Evolutionary conservation across 2,113 vertebrate genomes (phyloP), one percentile per base, ranked within the genome.

Genomic region (Petrocephalus zakoni): DNA sequence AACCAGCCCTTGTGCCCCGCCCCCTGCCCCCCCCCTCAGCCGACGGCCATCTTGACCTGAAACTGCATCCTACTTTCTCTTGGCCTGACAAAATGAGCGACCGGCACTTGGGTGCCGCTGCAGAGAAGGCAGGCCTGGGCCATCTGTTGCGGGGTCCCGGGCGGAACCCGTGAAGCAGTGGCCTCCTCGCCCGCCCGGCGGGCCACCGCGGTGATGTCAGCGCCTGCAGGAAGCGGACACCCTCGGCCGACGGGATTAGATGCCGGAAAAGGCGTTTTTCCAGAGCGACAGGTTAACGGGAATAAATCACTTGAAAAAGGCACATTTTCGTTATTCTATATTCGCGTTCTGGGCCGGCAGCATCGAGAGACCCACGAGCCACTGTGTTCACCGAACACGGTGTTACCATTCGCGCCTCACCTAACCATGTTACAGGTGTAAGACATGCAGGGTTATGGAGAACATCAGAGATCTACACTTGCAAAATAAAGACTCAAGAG

Each of bases 11-110:
- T 9, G 29, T 46, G 46, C 81, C 42, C 17, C 2, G 4, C 29
- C 13, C 5, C 37, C 75, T 42, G 42, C 42, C 78, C 78, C 17
- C 0, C 21, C 47, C 83, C 46, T 49, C 22, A 49, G 46, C 83
- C 1, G n/a, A 85, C 83, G 51, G 84, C 84, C 84, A 85, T 85
- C 84, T 85, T 85, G 49, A 85, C 84, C 84, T 85, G 84, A 53
- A 51, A 85, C 49, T 7, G 51, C 84, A 85, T 84, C 81, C 81
- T 51, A 49, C 42, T 47, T 84, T 84, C 42, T 51, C 19, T 84
- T 51, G 42, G 47, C 81, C 81, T 51, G 42, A 51, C 81, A 51
- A 84, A 46, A 51, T 56, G 21, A 58, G 6, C 49, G 61, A 42
- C 29, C 10, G 4, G 61, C 61, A 68, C 25, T 68, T 68, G 9